Evolutionary conservation across 1,140 invertebrate genomes (phyloP), one percentile per base, ranked within the genome.

Genomic region (Lepidurus apus): DNA sequence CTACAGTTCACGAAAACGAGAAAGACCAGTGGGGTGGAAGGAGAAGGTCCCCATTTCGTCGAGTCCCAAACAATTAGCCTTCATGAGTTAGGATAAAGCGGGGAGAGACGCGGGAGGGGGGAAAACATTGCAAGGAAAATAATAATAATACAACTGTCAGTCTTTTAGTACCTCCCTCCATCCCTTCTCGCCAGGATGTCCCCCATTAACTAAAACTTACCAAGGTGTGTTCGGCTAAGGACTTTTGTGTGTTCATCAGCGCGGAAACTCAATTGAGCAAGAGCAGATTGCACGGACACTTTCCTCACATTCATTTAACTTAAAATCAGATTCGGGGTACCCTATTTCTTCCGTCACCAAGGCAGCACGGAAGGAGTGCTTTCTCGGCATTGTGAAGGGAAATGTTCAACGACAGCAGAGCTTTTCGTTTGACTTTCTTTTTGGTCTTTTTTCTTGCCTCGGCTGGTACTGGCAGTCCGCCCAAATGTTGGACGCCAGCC

Each of bases 281-380:
- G 53, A 21, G 53, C 53, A 13, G 53, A 65, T 65, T 65, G 53
- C 53, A 21, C 21, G n/a, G 53, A 65, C 53, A 65, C n/a, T 65
- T 65, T 65, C 17, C 53, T 65, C 7, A 13, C n/a, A 65, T 65
- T 65, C 53, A 65, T 65, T 65, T 65, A 65, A 65, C 53, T 65
- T 65, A 65, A 65, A 65, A 65, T 65, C 53, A 65, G 53, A 65
- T 65, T 65, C 53, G 17, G 4, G 3, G 53, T 65, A 65, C 53
- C 10, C 53, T 65, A 65, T 65, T 65, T 65, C 53, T 65, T 13
- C 53, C 53, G 53, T 65, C 53, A 65, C 53, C 53, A 65, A 65
- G 13, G 21, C 53, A 47, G 13, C 53, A 21, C 53, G 53, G 53
- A 65, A 65, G 13, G 53, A 65, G n/a, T 21, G 53, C 21, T 65